Evolutionary conservation across 2,113 vertebrate genomes (phyloP).

Genomic region (Accipiter virgatus): DNA sequence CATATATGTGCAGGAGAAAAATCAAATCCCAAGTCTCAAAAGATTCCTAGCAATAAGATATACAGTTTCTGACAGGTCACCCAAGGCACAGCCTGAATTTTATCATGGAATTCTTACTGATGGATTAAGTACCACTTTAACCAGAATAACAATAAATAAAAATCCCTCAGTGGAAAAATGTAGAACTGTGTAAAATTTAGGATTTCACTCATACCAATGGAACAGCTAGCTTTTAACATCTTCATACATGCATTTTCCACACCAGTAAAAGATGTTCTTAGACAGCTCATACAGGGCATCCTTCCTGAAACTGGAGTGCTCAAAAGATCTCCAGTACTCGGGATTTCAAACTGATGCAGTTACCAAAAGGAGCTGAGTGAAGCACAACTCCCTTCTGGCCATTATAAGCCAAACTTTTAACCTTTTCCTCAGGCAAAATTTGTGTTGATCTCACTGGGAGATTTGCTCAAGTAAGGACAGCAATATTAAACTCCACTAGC

Average conservation of each 20-base stretch:
- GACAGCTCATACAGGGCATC: neutral
- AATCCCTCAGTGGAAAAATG: neutral
- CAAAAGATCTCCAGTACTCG: neutral
- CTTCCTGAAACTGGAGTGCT: neutral
- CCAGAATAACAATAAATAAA: conserved; percentile 49
- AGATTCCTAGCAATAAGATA: conserved; percentile 30
- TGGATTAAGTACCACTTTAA: conserved; percentile 47
- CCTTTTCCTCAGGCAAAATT: conserved; percentile 13
- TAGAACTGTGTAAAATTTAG: neutral
- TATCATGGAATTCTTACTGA: conserved; percentile 34
- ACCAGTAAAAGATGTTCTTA: neutral
- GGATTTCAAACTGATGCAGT: neutral
- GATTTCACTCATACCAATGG: neutral
- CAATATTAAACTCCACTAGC: neutral
- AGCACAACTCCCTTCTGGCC: neutral
- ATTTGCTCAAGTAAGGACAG: neutral
- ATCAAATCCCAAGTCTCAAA: conserved; percentile 20
- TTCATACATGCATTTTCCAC: conserved; percentile 12
- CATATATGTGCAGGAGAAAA: neutral
- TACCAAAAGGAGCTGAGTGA: neutral
- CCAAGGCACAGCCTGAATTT: conserved; percentile 1
- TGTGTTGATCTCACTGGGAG: conserved; percentile 13
- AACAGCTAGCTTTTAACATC: conserved; percentile 14
- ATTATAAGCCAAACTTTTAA: neutral
- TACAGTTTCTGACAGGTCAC: conserved; percentile 42